Conservation (phyloP, 35 echinoderm and acorn worm species). For the Holothuria glaberrima region DNA sequence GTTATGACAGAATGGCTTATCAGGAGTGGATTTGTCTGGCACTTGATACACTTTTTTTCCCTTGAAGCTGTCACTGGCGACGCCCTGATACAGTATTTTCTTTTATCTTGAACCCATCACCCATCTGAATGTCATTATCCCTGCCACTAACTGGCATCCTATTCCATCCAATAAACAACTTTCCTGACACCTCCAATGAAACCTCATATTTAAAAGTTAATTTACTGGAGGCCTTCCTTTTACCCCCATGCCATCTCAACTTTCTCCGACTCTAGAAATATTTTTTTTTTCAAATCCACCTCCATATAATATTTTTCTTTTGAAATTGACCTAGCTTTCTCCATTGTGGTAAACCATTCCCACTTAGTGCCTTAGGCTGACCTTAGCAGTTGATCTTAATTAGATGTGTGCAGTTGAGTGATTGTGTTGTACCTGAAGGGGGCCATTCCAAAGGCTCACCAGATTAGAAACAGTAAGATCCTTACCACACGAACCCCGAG, state of each 20-base stretch:
- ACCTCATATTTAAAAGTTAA: constrained; percentile 40
- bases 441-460: not conserved
- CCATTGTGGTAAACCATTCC: constrained; percentile 46
- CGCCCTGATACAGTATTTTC: too few relatives aligned
- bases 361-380: constrained; percentile 29
- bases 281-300: not conserved
- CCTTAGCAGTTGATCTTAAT: constrained; percentile 51
- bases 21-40: too few relatives aligned
- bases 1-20: too few relatives aligned
- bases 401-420: constrained; percentile 50
- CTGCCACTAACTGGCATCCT: constrained; percentile 47
- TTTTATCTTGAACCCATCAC: constrained; percentile 41
- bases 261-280: not conserved
- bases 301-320: not conserved
- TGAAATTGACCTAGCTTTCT: constrained; percentile 51
- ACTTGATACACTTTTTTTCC: too few relatives aligned
- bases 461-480: constrained; percentile 45
- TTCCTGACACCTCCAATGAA: constrained; percentile 36
- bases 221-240: constrained; percentile 25
- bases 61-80: too few relatives aligned
- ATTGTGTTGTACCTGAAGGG: constrained; percentile 46
- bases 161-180: constrained; percentile 43
- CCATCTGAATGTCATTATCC: constrained; percentile 31
- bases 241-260: constrained; percentile 34
- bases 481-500: too few relatives aligned